These are phyloP conservation scores for Cololabis saira DNA, from an alignment of 2,113 vertebrate genomes.

Conservation along the genomic window DNA sequence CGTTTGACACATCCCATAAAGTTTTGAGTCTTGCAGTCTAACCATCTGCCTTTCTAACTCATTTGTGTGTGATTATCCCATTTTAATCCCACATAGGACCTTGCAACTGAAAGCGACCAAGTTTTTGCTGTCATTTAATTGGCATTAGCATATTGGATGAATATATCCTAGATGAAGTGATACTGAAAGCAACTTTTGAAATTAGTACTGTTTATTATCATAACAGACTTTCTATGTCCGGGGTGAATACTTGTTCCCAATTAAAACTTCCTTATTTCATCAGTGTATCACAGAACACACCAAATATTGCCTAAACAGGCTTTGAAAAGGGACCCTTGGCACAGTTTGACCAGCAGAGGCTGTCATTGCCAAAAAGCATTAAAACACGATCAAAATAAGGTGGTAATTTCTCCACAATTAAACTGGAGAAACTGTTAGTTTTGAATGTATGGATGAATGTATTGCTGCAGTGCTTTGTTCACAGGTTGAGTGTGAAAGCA, in stretches of 20 bases:
- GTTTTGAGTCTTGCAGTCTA: conserved; percentile 17
- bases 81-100: conserved; percentile 19
- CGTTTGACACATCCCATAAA: conserved; percentile 13
- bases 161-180: conserved; percentile 15
- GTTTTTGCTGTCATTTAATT: conserved; percentile 33
- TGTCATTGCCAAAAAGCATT: conserved; percentile 1
- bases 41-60: conserved; percentile 10
- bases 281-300: conserved; percentile 28
- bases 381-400: conserved; percentile 28
- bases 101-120: conserved; percentile 18
- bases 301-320: conserved; percentile 28
- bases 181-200: conserved; percentile 21
- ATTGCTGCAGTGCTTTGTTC: not conserved
- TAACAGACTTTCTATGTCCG: conserved; percentile 17
- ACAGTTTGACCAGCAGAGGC: conserved; percentile 6
- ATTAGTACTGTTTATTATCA: conserved; percentile 24
- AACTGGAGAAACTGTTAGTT: no score
- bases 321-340: conserved; percentile 18
- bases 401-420: no score
- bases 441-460: not conserved
- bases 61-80: conserved; percentile 10
- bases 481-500: conserved; percentile 19
- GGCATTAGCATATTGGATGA: conserved; percentile 31
- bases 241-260: conserved; percentile 44
- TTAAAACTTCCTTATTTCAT: conserved; percentile 43